Conservation (phyloP, 2,113 vertebrate species). For the Pseudonaja textilis region DNA sequence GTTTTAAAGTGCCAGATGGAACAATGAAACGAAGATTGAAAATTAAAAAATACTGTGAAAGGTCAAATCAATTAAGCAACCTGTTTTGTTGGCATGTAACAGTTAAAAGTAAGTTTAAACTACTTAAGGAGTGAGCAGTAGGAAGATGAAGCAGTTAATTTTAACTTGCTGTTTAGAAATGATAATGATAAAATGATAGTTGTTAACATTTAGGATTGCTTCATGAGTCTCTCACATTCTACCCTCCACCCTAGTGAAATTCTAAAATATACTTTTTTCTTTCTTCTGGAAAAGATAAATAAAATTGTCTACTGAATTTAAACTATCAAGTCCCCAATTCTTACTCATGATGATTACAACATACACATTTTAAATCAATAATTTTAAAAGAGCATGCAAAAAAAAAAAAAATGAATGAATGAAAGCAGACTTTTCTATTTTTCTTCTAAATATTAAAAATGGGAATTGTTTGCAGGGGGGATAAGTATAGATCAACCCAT, state of each 20-base stretch:
- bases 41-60: constrained; percentile 97
- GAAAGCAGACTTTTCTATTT: background rate
- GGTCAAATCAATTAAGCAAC: constrained; percentile 99
- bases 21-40: constrained; percentile 99
- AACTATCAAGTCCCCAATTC: background rate
- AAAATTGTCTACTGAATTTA: constrained; percentile 2
- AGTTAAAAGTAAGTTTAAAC: constrained; percentile 94
- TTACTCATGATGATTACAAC: background rate
- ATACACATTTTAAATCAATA: background rate
- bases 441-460: background rate
- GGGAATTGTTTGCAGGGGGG: background rate
- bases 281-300: constrained; percentile 4
- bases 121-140: constrained; percentile 75
- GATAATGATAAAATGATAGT: constrained; percentile 58
- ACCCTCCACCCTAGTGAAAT: background rate
- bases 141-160: constrained; percentile 65
- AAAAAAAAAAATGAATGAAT: background rate
- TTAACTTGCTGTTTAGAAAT: constrained; percentile 59
- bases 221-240: constrained; percentile 1
- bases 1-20: constrained; percentile 99
- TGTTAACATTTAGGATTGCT: constrained; percentile 37
- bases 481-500: background rate
- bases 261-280: constrained; percentile 9
- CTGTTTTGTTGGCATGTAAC: constrained; percentile 95
- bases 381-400: background rate